These are phyloP conservation scores for Dicroscelio sp. DNA, from an alignment of 2,888 invertebrate species.

Conservation along the genomic window DNA sequence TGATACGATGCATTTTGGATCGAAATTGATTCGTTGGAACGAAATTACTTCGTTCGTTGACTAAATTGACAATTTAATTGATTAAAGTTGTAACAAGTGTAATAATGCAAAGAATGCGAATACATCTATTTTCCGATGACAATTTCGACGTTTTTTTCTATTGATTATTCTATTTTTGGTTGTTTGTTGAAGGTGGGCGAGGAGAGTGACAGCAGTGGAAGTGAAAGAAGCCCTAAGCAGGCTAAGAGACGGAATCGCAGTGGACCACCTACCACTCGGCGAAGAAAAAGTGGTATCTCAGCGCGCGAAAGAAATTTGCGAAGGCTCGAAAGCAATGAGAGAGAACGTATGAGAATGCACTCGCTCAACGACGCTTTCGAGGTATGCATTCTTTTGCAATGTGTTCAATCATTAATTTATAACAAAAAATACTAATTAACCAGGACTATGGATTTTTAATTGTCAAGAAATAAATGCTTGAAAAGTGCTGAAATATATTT, in stretches of 20 bases:
- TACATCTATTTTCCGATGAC: too few relatives aligned
- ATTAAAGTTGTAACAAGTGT: too few relatives aligned
- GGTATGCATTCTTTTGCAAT: constrained; percentile 91
- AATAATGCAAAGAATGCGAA: too few relatives aligned
- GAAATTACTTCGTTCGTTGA: too few relatives aligned
- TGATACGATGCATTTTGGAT: too few relatives aligned
- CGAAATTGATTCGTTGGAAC: too few relatives aligned
- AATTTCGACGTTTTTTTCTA: constrained; percentile 33
- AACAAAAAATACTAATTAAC: too few relatives aligned
- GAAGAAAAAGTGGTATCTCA: constrained; percentile 95
- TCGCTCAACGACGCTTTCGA: constrained; percentile 98
- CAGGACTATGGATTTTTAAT: too few relatives aligned
- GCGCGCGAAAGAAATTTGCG: constrained; percentile 97
- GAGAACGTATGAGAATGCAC: constrained; percentile 98
- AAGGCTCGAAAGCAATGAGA: constrained; percentile 97
- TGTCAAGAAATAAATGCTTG: too few relatives aligned
- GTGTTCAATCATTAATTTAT: not conserved
- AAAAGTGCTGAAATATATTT: too few relatives aligned
- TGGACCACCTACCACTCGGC: constrained; percentile 91
- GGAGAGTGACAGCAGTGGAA: constrained; percentile 91
- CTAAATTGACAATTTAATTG: too few relatives aligned
- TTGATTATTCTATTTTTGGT: constrained; percentile 76
- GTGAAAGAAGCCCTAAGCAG: constrained; percentile 91
- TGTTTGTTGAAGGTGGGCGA: constrained; percentile 89
- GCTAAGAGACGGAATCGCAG: constrained; percentile 90